Percentiles rank a stretch among this genome's conserved stretches.
Evolutionary conservation across 2,888 invertebrate species (phyloP).

Genomic region (Syritta pipiens): DNA sequence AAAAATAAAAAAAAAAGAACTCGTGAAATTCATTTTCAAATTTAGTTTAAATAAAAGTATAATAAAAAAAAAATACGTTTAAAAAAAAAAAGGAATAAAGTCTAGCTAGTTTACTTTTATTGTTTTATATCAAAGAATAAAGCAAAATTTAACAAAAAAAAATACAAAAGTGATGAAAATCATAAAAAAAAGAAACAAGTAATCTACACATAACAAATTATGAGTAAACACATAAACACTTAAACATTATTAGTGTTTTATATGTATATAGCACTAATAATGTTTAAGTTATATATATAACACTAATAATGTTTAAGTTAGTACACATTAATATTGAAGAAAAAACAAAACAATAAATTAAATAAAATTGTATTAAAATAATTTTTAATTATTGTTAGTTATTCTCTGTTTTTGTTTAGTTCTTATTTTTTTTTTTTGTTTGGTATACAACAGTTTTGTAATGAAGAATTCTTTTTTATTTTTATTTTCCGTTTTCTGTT

Average conservation of each 20-base stretch:
- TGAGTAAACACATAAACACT: slow-evolving; percentile 38
- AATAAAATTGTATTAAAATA: slow-evolving; percentile 57
- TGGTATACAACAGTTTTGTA: slow-evolving; percentile 46
- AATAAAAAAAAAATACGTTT: slow-evolving; percentile 27
- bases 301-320: slow-evolving; percentile 55
- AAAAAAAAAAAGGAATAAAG: too few relatives aligned
- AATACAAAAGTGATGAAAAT: slow-evolving; percentile 16
- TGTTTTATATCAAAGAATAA: slow-evolving; percentile 56
- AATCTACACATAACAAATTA: slow-evolving; percentile 38
- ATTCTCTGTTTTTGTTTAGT: slow-evolving; percentile 17
- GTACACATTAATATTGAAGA: slow-evolving; percentile 63
- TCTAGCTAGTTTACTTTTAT: slow-evolving; percentile 66
- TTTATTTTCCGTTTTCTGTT: not conserved
- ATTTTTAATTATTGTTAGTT: slow-evolving; percentile 13
- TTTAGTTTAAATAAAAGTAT: slow-evolving; percentile 4
- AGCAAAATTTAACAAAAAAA: slow-evolving; percentile 29
- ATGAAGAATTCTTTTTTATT: not conserved
- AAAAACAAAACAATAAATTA: slow-evolving; percentile 43
- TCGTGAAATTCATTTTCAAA: slow-evolving; percentile 32
- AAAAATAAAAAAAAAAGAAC: not conserved
- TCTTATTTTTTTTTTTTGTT: slow-evolving; percentile 29
- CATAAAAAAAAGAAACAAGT: slow-evolving; percentile 17
- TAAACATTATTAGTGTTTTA: too few relatives aligned
- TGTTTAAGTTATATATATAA: slow-evolving; percentile 56
- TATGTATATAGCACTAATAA: slow-evolving; percentile 52